These are phyloP conservation scores for Gallinago solitaria DNA, from an alignment of 2,797 vertebrate genomes.

Conservation along the genomic window DNA sequence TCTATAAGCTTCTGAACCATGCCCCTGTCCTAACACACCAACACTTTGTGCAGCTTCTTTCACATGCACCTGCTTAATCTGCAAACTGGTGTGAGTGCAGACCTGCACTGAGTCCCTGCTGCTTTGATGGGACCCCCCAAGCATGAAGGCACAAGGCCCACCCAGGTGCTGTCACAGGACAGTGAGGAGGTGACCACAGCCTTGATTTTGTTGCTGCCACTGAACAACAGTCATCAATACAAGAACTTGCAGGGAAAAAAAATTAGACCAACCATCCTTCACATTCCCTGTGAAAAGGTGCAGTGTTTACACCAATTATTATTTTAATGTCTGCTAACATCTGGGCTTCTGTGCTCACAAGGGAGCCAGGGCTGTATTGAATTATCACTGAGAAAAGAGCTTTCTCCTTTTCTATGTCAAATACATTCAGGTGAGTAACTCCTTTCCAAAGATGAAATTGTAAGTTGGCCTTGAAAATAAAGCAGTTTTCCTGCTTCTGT, in stretches of 20 bases:
- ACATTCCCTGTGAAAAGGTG: not conserved
- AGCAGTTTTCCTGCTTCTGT: not conserved
- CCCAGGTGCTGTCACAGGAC: rapidly evolving
- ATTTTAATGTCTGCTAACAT: not conserved
- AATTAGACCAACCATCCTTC: not conserved
- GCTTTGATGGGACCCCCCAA: not conserved
- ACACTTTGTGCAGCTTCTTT: not conserved
- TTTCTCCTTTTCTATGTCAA: not conserved
- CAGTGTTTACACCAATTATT: not conserved
- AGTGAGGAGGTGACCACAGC: not conserved
- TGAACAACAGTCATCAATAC: not conserved
- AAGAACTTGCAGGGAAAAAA: not conserved
- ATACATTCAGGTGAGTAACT: not conserved
- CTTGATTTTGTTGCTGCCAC: not conserved
- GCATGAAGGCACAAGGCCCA: not conserved
- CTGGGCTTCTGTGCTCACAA: not conserved
- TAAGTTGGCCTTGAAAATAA: not conserved
- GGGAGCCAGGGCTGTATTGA: not conserved
- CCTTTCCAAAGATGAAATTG: not conserved
- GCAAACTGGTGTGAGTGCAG: not conserved
- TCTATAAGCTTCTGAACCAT: not conserved
- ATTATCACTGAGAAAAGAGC: not conserved
- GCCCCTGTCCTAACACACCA: not conserved
- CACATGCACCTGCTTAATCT: no score
- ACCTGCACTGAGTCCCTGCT: not conserved